These are phyloP conservation scores for Bombus impatiens DNA, from an alignment of 1,140 invertebrate species.

Conservation along the genomic window DNA sequence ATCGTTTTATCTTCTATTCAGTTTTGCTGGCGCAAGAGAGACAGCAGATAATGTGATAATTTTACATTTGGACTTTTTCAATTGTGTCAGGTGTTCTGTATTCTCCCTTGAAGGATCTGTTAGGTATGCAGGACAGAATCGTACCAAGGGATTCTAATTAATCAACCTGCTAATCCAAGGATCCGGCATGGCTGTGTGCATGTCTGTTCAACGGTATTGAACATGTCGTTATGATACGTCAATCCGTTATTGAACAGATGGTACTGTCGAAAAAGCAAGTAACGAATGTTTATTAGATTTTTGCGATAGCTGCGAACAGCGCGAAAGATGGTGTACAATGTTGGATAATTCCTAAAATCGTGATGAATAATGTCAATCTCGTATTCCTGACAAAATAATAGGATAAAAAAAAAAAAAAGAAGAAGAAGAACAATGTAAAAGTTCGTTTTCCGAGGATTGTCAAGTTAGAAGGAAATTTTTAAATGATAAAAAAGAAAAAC, in stretches of 20 bases:
- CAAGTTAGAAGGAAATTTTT: not conserved
- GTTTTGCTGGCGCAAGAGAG: not conserved
- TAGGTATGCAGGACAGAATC: conserved; percentile 7
- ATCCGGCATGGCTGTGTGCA: not conserved
- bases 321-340: not conserved
- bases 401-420: not conserved
- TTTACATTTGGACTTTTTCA: not conserved
- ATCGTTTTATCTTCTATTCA: not conserved
- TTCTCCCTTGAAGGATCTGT: too few relatives aligned
- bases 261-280: not conserved
- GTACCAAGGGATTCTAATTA: conserved; percentile 17
- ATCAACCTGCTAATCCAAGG: conserved; percentile 21
- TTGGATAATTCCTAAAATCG: not conserved
- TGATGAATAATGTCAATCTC: not conserved
- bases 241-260: not conserved
- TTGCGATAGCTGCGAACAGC: too few relatives aligned
- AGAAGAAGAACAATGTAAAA: not conserved
- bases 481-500: not conserved
- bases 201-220: conserved; percentile 9
- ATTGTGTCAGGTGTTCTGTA: not conserved
- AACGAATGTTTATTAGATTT: not conserved
- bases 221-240: conserved; percentile 14
- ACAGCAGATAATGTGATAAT: not conserved
- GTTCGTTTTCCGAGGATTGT: not conserved
- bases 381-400: not conserved